Evolutionary conservation across 2,888 invertebrate genomes (phyloP).

Genomic region (Hydriomena furcata): DNA sequence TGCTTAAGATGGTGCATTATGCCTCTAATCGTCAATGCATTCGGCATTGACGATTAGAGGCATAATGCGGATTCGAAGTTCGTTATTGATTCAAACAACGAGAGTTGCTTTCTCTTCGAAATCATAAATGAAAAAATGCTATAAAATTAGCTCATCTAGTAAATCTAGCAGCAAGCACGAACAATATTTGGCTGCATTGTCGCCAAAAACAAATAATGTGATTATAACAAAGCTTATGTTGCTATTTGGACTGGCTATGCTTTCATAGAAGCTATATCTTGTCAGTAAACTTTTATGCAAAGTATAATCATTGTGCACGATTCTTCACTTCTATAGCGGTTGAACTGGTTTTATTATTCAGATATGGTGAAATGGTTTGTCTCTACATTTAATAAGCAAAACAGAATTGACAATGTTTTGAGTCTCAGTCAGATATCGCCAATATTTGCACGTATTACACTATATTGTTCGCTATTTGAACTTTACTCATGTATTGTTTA

Average conservation of each 20-base stretch:
- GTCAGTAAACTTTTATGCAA: slow-evolving; percentile 24
- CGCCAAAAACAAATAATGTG: slow-evolving; percentile 7
- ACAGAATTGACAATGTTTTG: not conserved
- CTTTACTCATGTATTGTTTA: too few relatives aligned
- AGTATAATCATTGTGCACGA: slow-evolving; percentile 18
- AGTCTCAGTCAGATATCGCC: too few relatives aligned
- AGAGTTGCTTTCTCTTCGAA: too few relatives aligned
- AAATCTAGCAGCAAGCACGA: slow-evolving; percentile 10
- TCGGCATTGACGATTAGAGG: too few relatives aligned
- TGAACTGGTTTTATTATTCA: slow-evolving; percentile 21
- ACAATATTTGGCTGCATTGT: slow-evolving; percentile 17
- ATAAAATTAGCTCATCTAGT: slow-evolving; percentile 15
- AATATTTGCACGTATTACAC: too few relatives aligned
- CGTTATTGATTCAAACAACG: too few relatives aligned
- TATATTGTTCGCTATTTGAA: too few relatives aligned
- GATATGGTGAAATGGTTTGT: slow-evolving; percentile 12
- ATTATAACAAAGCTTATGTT: slow-evolving; percentile 13
- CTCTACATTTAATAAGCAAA: slow-evolving; percentile 3
- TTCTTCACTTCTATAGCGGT: slow-evolving; percentile 14
- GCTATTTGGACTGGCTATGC: slow-evolving; percentile 15
- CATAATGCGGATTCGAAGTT: too few relatives aligned
- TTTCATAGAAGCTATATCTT: slow-evolving; percentile 19
- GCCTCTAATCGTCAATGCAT: too few relatives aligned
- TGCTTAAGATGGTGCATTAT: too few relatives aligned
- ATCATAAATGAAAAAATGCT: too few relatives aligned